Percentiles rank a stretch among this genome's conserved stretches.
Conservation (phyloP, 2,797 vertebrate species). For the Tarsius wallacei region DNA sequence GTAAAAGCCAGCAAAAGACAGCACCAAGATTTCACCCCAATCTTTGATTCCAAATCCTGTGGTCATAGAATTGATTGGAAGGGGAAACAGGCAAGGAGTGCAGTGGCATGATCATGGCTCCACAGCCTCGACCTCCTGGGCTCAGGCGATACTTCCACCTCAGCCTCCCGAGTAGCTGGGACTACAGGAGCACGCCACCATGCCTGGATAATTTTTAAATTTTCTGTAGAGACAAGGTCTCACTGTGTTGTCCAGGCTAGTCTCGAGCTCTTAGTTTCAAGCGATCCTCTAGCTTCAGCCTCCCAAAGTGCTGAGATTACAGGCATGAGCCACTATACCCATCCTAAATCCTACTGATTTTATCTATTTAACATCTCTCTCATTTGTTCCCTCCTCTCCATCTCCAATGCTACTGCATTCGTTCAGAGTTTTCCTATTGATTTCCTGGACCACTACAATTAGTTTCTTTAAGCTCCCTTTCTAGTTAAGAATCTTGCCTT, state of each 20-base stretch:
- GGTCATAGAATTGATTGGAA: neutral
- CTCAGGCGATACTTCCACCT: no score
- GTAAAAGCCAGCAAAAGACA: neutral
- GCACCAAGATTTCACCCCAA: neutral
- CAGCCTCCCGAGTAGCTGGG: no score
- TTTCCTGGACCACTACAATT: neutral
- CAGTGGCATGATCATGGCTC: no score
- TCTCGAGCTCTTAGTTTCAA: no score
- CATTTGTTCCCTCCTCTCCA: neutral
- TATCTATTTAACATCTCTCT: neutral
- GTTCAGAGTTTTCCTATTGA: neutral
- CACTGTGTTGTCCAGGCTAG: no score
- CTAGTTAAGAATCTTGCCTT: neutral
- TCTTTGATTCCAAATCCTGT: neutral
- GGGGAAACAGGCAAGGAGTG: neutral
- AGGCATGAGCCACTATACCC: no score
- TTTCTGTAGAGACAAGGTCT: no score
- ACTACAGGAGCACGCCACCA: no score
- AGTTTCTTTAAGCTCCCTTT: neutral
- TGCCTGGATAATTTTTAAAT: no score
- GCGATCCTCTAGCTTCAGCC: no score
- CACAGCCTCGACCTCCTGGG: no score
- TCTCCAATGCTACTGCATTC: neutral
- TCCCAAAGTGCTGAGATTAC: no score
- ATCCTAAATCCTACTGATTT: neutral